These are phyloP conservation scores for Sminthurides bifidus DNA, from an alignment of 1,140 invertebrate species.

Conservation along the genomic window DNA sequence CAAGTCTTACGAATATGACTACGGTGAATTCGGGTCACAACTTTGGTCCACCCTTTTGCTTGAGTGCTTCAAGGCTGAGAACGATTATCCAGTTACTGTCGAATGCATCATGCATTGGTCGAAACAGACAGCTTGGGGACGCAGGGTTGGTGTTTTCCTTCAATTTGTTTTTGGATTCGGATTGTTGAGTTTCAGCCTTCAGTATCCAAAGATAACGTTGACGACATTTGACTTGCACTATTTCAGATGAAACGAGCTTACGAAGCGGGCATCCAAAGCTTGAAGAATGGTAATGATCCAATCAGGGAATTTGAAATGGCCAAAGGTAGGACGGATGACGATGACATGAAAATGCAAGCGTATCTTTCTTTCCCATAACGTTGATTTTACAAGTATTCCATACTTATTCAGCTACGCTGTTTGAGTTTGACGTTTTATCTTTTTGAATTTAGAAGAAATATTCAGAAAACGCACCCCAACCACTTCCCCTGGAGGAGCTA, in stretches of 20 bases:
- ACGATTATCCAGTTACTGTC: background rate
- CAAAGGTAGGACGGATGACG: background rate
- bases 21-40: conserved; percentile 1
- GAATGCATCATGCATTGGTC: background rate
- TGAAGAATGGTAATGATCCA: background rate
- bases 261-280: background rate
- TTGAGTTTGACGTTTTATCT: background rate
- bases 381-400: background rate
- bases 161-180: background rate
- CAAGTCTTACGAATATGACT: conserved; percentile 5
- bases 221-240: background rate
- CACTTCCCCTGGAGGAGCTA: background rate
- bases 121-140: background rate
- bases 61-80: background rate
- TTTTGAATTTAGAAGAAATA: background rate
- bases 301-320: background rate
- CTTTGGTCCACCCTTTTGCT: background rate
- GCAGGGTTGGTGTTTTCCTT: background rate
- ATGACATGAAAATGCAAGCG: no score
- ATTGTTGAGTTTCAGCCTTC: background rate
- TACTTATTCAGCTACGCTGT: background rate
- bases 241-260: background rate
- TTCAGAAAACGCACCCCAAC: background rate
- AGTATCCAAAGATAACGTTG: background rate
- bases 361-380: background rate